These are phyloP conservation scores for Tragelaphus imberbis DNA, from an alignment of 2,113 vertebrate species.

Conservation along the genomic window DNA sequence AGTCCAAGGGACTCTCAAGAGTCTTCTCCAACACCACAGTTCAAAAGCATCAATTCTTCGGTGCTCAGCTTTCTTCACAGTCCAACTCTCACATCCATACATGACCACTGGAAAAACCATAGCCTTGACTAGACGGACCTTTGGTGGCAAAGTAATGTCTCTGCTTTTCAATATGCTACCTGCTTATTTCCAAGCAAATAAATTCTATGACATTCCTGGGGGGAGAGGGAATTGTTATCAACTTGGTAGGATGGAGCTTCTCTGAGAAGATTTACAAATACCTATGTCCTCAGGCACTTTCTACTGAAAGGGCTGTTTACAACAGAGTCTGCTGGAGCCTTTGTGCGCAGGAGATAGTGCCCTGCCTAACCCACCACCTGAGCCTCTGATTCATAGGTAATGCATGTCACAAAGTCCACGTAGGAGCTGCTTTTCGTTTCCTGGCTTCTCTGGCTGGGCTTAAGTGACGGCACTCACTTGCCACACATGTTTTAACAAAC, in stretches of 20 bases:
- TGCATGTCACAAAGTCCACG: not conserved
- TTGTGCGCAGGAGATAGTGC: not conserved
- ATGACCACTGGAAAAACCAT: too few relatives aligned
- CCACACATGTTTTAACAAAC: constrained; percentile 81
- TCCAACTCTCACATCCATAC: too few relatives aligned
- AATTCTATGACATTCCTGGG: not conserved
- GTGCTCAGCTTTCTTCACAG: too few relatives aligned
- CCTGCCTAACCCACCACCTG: not conserved
- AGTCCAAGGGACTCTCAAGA: too few relatives aligned
- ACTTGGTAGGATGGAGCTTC: constrained; percentile 29
- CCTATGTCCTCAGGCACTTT: constrained; percentile 5
- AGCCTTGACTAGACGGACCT: too few relatives aligned
- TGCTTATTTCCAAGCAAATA: not conserved
- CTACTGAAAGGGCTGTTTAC: constrained; percentile 5
- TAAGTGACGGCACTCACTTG: constrained; percentile 78
- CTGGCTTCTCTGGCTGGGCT: constrained; percentile 51
- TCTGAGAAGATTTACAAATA: constrained; percentile 54
- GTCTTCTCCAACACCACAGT: too few relatives aligned
- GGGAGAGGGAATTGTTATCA: not conserved
- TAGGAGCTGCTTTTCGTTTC: not conserved
- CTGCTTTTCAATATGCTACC: too few relatives aligned
- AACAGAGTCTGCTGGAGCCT: not conserved
- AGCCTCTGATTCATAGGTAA: not conserved
- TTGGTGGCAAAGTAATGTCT: too few relatives aligned
- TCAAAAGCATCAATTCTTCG: too few relatives aligned